Evolutionary conservation across 2,888 invertebrate species (phyloP).

Genomic region (Nomada ruficornis): DNA sequence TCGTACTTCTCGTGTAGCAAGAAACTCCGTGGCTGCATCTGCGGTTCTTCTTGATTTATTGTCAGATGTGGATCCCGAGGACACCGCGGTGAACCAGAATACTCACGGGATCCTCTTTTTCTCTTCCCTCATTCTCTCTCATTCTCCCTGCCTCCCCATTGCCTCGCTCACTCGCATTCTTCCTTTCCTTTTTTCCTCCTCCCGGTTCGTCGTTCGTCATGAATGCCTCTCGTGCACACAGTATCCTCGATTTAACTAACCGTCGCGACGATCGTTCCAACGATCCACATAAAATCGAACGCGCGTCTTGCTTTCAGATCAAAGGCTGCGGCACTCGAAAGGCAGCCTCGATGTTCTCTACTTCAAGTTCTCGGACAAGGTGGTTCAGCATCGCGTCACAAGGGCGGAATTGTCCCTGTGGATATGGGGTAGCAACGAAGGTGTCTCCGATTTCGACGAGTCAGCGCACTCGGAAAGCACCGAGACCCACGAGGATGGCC

Average conservation of each 20-base stretch:
- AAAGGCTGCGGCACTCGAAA: constrained; percentile 88
- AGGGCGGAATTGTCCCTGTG: constrained; percentile 90
- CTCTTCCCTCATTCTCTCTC: not conserved
- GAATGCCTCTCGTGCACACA: too few relatives aligned
- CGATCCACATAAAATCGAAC: not conserved
- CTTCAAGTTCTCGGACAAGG: constrained; percentile 90
- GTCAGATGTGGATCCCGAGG: constrained; percentile 44
- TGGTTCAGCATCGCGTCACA: constrained; percentile 89
- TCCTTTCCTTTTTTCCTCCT: not conserved
- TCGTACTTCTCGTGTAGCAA: constrained; percentile 44
- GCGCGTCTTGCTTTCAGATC: constrained; percentile 85
- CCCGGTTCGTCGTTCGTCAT: not conserved
- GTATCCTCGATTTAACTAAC: too few relatives aligned
- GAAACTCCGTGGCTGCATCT: constrained; percentile 50
- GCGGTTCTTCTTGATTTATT: constrained; percentile 65
- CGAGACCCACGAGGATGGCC: constrained; percentile 67
- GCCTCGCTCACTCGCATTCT: too few relatives aligned
- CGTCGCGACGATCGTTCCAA: too few relatives aligned
- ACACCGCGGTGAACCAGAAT: constrained; percentile 13
- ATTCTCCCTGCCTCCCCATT: not conserved
- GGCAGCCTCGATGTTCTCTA: constrained; percentile 89
- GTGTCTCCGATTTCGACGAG: constrained; percentile 58
- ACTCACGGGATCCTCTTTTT: not conserved
- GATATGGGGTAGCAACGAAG: constrained; percentile 85
- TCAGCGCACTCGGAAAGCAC: constrained; percentile 49